Base-by-base conservation (phyloP, 2,888 invertebrate genomes). In the Magallana nippona region DNA sequence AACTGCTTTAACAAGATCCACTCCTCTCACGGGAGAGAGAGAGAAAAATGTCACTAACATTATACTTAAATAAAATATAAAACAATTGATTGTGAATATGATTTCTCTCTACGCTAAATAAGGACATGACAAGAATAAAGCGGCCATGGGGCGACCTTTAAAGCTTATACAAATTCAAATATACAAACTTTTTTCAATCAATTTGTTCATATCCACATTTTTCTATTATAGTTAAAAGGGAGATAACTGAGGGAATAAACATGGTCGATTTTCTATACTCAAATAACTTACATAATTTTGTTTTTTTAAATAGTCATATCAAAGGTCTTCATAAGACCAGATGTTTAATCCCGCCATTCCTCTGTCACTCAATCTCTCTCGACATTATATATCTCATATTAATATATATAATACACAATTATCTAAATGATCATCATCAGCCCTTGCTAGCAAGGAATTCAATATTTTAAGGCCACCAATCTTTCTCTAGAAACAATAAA, bases 31-130 rank as follows among this genome's bases (percentile, higher is more conserved):
- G 44, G 44, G 44, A 8, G 44, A 71, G 22, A 63, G 15, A 63
- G 27, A 63, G 27, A 63, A 63, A 58, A 15, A 1, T 27, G 27
- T 71, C 71, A 71, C 71, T 22, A 71, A 22, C 71, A 71, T 32
- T 17, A 19, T 60, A 19, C 19, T 19, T 60, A 10, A 22, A 63
- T 11, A 71, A 71, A 71, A 71, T 32, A 71, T 8, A 3, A 44
- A 44, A 44, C 44, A 44, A 27, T 32, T 71, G 71, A 71, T 71
- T 71, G 71, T 71, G 71, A 71, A 27, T 32, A 71, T 71, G 71
- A 71, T 32, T 22, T 44, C 15, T 44, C 15, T 71, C 71, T 71
- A 71, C 32, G 17, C 71, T 71, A 71, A 71, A 71, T 71, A 27
- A 71, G 32, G 32, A 71, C 15, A 32, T 27, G 15, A 27, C 32